phyloP scores from a whole-genome alignment of 2,113 vertebrate species.

The Oriolus oriolus region DNA sequence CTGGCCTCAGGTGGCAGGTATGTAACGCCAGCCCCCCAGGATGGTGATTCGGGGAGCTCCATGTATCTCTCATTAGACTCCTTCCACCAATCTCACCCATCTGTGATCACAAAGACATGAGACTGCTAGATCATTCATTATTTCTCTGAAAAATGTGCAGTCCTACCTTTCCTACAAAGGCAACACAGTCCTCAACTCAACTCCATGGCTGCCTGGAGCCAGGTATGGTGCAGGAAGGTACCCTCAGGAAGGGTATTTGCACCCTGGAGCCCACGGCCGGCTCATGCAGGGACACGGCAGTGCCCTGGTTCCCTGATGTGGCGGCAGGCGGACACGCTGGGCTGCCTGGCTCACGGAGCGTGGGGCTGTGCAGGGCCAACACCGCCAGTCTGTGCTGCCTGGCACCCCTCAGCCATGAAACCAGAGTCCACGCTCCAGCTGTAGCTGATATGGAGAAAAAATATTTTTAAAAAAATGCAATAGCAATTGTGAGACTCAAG shows the following conservation, averaged over 20 bases:
- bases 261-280: rapidly evolving
- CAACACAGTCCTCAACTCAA: background rate
- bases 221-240: background rate
- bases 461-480: rapidly evolving
- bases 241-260: background rate
- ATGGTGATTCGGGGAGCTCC: background rate
- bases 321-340: rapidly evolving
- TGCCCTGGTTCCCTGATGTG: rapidly evolving
- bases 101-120: background rate
- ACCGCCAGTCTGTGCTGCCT: rapidly evolving
- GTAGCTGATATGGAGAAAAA: background rate
- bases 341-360: rapidly evolving
- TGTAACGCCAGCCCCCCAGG: background rate
- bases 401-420: background rate
- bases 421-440: background rate
- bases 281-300: rapidly evolving
- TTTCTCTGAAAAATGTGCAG: background rate
- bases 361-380: rapidly evolving
- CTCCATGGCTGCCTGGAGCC: background rate
- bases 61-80: background rate
- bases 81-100: background rate
- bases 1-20: background rate
- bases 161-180: background rate
- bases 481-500: background rate
- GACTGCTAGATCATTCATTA: background rate